Conservation (phyloP, 2,113 vertebrate species). For the Pandion haliaetus region DNA sequence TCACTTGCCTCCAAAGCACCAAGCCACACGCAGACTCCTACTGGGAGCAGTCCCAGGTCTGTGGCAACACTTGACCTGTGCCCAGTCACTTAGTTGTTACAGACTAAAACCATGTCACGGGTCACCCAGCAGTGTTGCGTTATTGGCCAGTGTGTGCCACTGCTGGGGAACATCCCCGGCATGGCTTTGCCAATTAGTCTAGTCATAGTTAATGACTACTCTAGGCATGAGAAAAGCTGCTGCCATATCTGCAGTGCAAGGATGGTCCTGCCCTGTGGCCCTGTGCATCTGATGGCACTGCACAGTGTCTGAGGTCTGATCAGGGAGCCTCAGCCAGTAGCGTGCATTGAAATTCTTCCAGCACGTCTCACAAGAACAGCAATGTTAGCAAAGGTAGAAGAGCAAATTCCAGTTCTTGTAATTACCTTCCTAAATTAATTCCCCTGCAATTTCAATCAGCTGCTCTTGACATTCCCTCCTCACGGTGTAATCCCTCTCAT, state of each 20-base stretch:
- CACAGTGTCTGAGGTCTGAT: not conserved
- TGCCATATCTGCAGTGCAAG: not conserved
- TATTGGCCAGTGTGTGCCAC: not conserved
- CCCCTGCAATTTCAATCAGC: constrained; percentile 57
- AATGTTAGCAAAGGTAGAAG: constrained; percentile 32
- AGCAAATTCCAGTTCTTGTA: constrained; percentile 50
- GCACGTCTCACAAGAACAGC: not conserved
- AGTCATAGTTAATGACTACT: not conserved
- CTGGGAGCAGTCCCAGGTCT: not conserved
- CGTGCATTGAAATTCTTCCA: not conserved
- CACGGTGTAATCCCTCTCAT: constrained; percentile 26
- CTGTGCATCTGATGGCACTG: not conserved
- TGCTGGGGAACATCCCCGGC: not conserved
- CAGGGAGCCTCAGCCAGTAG: not conserved
- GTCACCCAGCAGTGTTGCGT: not conserved
- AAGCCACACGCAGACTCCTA: not conserved
- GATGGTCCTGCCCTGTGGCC: not conserved
- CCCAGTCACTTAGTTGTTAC: not conserved
- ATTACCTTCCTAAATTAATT: constrained; percentile 62
- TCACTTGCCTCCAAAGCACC: not conserved
- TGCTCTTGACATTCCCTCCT: constrained; percentile 53
- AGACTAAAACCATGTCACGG: not conserved
- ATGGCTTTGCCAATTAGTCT: not conserved
- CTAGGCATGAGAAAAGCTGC: not conserved
- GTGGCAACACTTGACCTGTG: not conserved